Conservation (phyloP, 2,113 vertebrate genomes). For the Ptyas mucosa region DNA sequence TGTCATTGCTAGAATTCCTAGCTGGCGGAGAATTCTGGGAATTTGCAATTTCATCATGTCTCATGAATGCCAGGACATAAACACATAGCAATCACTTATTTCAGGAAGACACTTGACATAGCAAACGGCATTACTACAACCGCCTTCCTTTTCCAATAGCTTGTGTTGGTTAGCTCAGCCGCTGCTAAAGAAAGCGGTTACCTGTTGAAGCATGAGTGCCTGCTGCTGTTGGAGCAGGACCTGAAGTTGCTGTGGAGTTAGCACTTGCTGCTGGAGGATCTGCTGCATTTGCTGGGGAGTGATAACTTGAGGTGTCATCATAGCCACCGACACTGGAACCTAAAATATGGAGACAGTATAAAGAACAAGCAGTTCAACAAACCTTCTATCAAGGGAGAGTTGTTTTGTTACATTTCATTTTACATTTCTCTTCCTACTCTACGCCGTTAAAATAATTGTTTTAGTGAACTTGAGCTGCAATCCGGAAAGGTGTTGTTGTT, state of each 20-base stretch:
- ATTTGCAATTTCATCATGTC: not conserved
- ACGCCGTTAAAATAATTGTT: not conserved
- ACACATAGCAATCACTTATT: not conserved
- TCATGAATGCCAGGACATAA: not conserved
- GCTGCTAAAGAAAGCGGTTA: constrained; percentile 60
- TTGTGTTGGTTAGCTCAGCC: not conserved
- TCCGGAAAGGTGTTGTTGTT: not conserved
- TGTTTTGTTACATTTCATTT: not conserved
- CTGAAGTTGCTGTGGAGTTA: constrained; percentile 99
- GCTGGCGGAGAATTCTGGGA: not conserved
- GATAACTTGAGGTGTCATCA: constrained; percentile 99
- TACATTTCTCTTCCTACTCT: not conserved
- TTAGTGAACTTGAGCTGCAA: not conserved
- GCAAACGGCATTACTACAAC: not conserved
- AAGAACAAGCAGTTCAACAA: constrained; percentile 35
- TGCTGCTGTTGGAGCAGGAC: constrained; percentile 98
- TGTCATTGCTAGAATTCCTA: not conserved
- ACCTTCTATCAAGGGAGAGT: not conserved
- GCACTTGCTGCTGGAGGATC: constrained; percentile 98
- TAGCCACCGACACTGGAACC: constrained; percentile 99
- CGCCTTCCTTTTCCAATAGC: not conserved
- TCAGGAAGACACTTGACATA: too few relatives aligned
- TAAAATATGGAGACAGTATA: constrained; percentile 55
- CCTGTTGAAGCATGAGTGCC: constrained; percentile 99
- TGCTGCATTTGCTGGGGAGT: constrained; percentile 99